Percentiles rank a stretch among this genome's conserved stretches.
Evolutionary conservation across 2,888 invertebrate genomes (phyloP).

Genomic region (Parnassius mnemosyne): DNA sequence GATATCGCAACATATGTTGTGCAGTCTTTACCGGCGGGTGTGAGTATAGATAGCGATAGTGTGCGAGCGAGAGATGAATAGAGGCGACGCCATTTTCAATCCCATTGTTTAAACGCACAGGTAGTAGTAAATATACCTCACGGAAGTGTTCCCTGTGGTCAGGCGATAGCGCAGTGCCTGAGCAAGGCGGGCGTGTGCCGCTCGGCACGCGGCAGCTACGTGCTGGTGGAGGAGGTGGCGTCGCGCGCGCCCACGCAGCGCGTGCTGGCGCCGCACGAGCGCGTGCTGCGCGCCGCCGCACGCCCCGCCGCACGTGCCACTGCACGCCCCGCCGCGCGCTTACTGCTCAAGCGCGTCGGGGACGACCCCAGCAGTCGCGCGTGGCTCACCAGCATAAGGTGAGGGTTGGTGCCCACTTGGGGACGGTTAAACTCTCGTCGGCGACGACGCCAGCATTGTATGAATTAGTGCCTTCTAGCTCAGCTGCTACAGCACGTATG

Average conservation of each 20-base stretch:
- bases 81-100: too few species aligned
- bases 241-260: constrained; percentile 83
- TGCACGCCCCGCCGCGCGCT: constrained; percentile 91
- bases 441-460: too few species aligned
- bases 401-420: neutral
- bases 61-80: too few species aligned
- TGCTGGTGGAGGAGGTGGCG: constrained; percentile 90
- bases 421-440: too few species aligned
- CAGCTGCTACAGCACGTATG: too few species aligned
- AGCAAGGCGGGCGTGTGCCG: constrained; percentile 87
- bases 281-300: constrained; percentile 91
- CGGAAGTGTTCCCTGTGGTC: constrained; percentile 10
- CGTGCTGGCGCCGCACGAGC: constrained; percentile 88
- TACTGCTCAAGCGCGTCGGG: constrained; percentile 91
- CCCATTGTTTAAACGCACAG: too few species aligned
- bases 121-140: neutral
- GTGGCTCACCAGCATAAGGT: constrained; percentile 94
- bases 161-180: constrained; percentile 85
- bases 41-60: too few species aligned
- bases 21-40: too few species aligned
- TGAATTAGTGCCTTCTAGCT: too few species aligned
- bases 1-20: too few species aligned
- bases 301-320: constrained; percentile 95
- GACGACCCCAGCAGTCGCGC: constrained; percentile 96
- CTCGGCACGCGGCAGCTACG: constrained; percentile 90